Evolutionary conservation across 2,888 invertebrate species (phyloP).

Genomic region (Acanthoscelides obtectus): DNA sequence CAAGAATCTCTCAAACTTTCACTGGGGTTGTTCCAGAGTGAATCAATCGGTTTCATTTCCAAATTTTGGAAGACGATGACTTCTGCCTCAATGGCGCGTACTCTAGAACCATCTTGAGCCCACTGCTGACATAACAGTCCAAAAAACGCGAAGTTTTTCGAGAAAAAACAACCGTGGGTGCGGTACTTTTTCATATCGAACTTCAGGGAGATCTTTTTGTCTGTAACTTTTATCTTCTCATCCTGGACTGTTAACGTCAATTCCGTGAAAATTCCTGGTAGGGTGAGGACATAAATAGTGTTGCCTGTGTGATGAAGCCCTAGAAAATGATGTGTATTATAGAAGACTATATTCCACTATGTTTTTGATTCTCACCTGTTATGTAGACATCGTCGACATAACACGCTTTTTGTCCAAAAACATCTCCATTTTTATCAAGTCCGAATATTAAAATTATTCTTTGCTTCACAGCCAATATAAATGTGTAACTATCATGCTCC

Average conservation of each 20-base stretch:
- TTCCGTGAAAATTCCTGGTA: slow-evolving; percentile 36
- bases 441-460: slow-evolving; percentile 33
- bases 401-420: slow-evolving; percentile 30
- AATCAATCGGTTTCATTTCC: slow-evolving; percentile 31
- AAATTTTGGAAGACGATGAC: slow-evolving; percentile 34
- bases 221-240: slow-evolving; percentile 32
- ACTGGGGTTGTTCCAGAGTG: slow-evolving; percentile 34
- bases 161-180: slow-evolving; percentile 36
- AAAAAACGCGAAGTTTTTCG: slow-evolving; percentile 35
- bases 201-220: slow-evolving; percentile 32
- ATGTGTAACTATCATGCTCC: slow-evolving; percentile 27
- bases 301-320: slow-evolving; percentile 35
- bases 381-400: slow-evolving; percentile 36
- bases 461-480: slow-evolving; percentile 34
- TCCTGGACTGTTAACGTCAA: slow-evolving; percentile 29
- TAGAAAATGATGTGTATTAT: too few relatives aligned
- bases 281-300: slow-evolving; percentile 32
- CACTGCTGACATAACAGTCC: slow-evolving; percentile 34
- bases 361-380: slow-evolving; percentile 30
- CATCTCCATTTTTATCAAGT: slow-evolving; percentile 29
- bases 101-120: slow-evolving; percentile 28
- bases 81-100: slow-evolving; percentile 27
- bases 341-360: too few relatives aligned
- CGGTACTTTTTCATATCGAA: slow-evolving; percentile 33
- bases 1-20: slow-evolving; percentile 34